A percentile compares a stretch with the other conserved stretches of the same genome.
phyloP scores from a whole-genome alignment of 2,888 invertebrate species.

The Plagodis pulveraria region DNA sequence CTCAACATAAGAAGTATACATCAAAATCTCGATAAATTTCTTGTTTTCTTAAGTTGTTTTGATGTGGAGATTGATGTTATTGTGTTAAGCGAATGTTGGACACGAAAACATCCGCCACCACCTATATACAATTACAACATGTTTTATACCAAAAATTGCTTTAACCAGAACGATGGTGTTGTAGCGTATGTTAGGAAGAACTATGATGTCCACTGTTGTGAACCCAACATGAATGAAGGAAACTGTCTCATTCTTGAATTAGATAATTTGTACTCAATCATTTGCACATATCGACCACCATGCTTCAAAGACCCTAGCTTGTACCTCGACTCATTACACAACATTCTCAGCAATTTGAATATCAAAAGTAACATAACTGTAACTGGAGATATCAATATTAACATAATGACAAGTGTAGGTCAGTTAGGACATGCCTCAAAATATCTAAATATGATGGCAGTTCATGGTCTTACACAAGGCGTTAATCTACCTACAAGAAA shows the following conservation, averaged over 20 bases:
- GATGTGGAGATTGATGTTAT: constrained; percentile 1
- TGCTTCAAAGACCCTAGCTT: not conserved
- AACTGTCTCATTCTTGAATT: constrained; percentile 1
- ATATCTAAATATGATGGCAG: constrained; percentile 2
- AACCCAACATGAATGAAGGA: not conserved
- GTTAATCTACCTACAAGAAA: not conserved
- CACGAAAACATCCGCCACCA: constrained; percentile 2
- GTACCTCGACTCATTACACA: not conserved
- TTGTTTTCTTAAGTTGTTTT: not conserved
- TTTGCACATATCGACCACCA: constrained; percentile 1
- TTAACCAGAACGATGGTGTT: constrained; percentile 7
- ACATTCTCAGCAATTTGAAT: not conserved
- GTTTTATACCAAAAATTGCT: not conserved
- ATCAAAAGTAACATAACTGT: not conserved
- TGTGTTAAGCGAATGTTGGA: constrained; percentile 4
- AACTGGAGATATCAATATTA: constrained; percentile 1
- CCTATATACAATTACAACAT: constrained; percentile 7
- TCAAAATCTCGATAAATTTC: constrained; percentile 1
- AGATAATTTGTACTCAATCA: not conserved
- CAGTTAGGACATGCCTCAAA: not conserved
- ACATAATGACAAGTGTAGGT: not conserved
- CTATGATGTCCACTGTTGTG: not conserved
- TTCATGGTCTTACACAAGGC: not conserved
- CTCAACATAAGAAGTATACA: constrained; percentile 1
- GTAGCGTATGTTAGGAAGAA: not conserved